phyloP scores from a whole-genome alignment of 2,888 invertebrate genomes.

The Zeuzera pyrina region DNA sequence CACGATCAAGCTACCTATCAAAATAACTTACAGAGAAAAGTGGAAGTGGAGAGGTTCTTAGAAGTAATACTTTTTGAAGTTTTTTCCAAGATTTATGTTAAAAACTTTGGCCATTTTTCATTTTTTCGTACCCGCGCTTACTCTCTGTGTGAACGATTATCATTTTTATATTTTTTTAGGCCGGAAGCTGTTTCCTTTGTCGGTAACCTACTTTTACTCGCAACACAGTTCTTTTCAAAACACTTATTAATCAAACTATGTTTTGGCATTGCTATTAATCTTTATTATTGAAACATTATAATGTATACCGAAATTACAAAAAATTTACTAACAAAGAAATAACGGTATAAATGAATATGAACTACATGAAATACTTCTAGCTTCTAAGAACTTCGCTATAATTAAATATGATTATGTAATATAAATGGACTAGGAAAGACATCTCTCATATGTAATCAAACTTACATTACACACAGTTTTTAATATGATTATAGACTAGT shows the following conservation, averaged over 20 bases:
- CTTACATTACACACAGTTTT: not conserved
- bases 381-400: too few relatives aligned
- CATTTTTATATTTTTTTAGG: slow-evolving; percentile 47
- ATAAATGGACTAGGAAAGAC: slow-evolving; percentile 43
- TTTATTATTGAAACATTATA: too few relatives aligned
- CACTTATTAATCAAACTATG: too few relatives aligned
- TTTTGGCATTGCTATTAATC: too few relatives aligned
- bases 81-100: slow-evolving; percentile 62
- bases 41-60: slow-evolving; percentile 35
- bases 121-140: slow-evolving; percentile 37
- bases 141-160: slow-evolving; percentile 61
- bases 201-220: too few relatives aligned
- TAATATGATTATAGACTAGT: slow-evolving; percentile 57
- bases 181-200: too few relatives aligned
- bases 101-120: slow-evolving; percentile 67
- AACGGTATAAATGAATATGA: too few relatives aligned
- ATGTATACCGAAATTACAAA: too few relatives aligned
- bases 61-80: slow-evolving; percentile 57
- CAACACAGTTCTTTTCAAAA: too few relatives aligned
- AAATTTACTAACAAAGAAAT: too few relatives aligned
- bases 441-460: slow-evolving; percentile 26
- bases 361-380: too few relatives aligned
- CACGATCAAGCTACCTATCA: slow-evolving; percentile 14
- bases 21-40: slow-evolving; percentile 27
- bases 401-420: too few relatives aligned